Percentiles rank a stretch among this genome's conserved stretches.
Conservation (phyloP, 2,888 invertebrate genomes). For the Hydrotaea diabolus region DNA sequence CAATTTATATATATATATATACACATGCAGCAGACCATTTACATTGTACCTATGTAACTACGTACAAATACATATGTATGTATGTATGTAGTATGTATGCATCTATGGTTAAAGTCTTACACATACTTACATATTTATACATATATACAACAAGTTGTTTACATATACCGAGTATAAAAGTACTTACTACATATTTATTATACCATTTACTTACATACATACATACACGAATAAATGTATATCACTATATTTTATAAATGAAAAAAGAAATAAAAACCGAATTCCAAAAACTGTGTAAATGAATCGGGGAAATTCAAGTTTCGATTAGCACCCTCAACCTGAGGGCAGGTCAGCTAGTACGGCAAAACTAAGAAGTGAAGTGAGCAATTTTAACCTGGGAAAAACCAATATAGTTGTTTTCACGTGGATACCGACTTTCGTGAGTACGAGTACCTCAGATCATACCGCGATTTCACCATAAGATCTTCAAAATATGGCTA, state of each 20-base stretch:
- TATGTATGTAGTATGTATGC: constrained; percentile 28
- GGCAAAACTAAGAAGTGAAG: too few species aligned
- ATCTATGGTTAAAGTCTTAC: not conserved
- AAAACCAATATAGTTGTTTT: too few species aligned
- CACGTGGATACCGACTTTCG: too few species aligned
- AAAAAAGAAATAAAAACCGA: not conserved
- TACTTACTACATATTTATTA: constrained; percentile 18
- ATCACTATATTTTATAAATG: constrained; percentile 22
- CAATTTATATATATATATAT: not conserved
- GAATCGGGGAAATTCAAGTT: too few species aligned
- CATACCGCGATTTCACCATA: too few species aligned
- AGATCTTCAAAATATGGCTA: too few species aligned
- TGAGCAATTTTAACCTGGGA: too few species aligned
- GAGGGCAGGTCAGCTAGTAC: too few species aligned
- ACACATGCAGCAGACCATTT: constrained; percentile 21
- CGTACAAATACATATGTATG: constrained; percentile 47
- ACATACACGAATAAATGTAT: constrained; percentile 13
- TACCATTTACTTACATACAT: constrained; percentile 3
- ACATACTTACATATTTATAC: constrained; percentile 5
- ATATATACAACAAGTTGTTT: constrained; percentile 13
- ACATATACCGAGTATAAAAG: constrained; percentile 25
- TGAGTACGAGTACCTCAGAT: too few species aligned
- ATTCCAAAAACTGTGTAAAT: not conserved
- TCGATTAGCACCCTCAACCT: too few species aligned
- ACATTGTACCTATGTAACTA: constrained; percentile 62